Base-by-base conservation (phyloP, 2,888 invertebrate species). In the Caenorhabditis zanzibari region DNA sequence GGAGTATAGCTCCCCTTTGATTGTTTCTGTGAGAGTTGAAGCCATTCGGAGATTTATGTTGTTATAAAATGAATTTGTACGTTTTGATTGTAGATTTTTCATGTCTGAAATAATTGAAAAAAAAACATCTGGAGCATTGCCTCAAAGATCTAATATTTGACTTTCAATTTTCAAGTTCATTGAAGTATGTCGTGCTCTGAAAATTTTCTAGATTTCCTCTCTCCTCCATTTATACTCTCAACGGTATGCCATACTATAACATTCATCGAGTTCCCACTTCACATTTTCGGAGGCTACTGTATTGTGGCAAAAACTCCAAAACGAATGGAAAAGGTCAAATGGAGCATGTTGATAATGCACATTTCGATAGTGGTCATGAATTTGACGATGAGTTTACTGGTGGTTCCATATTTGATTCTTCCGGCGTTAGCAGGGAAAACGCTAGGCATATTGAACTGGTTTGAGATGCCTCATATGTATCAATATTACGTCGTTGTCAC, bases 291-390 rank as follows among this genome's bases (percentile, higher is more conserved):
- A 5, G 49, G 7, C n/a, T 47, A 49, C 32, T 66, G 66, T 24
- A 66, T 66, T 9, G 0, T 66, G 6, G n/a, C 6, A 0, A 47
- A 49, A 14, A 66, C 66, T 12, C 66, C 66, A 1, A n/a, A 47
- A 7, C 7, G 28, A 49, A 66, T 66, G 66, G n/a, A 32, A 19
- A 49, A 32, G n/a, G 66, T 66, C 14, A 66, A 66, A 9, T 7
- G 49, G 44, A 66, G 66, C 49, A 49, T 66, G 66, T 9, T 66
- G 14, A 32, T 28, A n/a, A 26, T 66, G 66, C 66, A 66, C n/a
- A 47, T 66, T 47, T 28, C 47, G 7, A 49, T 14, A 5, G 47
- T 38, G 0, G 1, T 66, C 4, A 32, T 66, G 49, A 49, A 16
- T 16, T 66, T 66, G 1, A 32, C 16, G 1, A 19, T 32, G 32